phyloP scores from a whole-genome alignment of 2,797 vertebrate species.

The Simalia tracyae region DNA sequence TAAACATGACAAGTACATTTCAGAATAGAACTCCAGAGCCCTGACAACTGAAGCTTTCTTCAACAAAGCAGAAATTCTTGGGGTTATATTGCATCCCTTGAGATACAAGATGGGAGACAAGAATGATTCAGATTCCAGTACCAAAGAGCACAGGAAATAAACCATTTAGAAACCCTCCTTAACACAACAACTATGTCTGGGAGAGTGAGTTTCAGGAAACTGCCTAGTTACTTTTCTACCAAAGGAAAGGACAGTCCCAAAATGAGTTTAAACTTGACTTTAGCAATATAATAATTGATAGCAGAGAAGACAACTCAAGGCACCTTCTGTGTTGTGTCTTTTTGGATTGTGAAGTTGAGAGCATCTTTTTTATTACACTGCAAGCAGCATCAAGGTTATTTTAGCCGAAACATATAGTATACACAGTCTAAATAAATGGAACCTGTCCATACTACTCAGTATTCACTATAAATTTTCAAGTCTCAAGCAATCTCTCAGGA shows the following conservation, averaged over 20 bases:
- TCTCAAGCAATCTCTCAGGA: not conserved
- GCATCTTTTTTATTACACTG: too few relatives aligned
- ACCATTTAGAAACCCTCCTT: not conserved
- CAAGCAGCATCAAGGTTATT: too few relatives aligned
- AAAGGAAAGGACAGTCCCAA: not conserved
- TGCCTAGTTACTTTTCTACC: not conserved
- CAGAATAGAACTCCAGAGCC: not conserved
- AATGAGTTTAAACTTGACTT: not conserved
- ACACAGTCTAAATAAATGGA: too few relatives aligned
- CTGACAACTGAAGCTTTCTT: not conserved
- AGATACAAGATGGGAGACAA: not conserved
- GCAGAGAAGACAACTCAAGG: not conserved
- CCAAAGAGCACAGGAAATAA: not conserved
- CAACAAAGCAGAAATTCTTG: not conserved
- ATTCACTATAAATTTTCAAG: not conserved
- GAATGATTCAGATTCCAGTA: not conserved
- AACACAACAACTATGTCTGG: not conserved
- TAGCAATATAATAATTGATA: not conserved
- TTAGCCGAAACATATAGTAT: too few relatives aligned
- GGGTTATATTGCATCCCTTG: not conserved
- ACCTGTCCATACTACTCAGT: not conserved
- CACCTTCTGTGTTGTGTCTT: too few relatives aligned
- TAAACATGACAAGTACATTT: not conserved
- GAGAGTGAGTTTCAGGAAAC: not conserved
- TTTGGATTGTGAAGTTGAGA: too few relatives aligned